Evolutionary conservation across 2,797 vertebrate genomes (phyloP), one percentile per base, ranked within the genome.

Genomic region (Crossoptilon crossoptilon): DNA sequence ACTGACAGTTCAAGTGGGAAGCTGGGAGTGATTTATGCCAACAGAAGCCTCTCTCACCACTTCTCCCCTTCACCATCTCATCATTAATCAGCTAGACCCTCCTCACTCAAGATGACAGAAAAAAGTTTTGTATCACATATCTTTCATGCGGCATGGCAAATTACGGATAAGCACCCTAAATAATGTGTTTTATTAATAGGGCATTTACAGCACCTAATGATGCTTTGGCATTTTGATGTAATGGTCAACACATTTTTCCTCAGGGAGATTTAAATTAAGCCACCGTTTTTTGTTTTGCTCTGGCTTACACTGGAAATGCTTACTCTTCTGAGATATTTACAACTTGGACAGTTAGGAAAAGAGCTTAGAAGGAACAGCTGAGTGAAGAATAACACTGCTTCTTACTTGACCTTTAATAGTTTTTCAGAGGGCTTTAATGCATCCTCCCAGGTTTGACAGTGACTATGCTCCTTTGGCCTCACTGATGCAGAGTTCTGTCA

Each of bases 251-350:
- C 10, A 31, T 84, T 72, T 93, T 95, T 93, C 84, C 77, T 33
- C 18, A 71, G 41, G 31, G 81, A 84, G 60, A 82, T 64, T 91
- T 77, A 94, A 89, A 94, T 95, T 71, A 88, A 87, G 63, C 58
- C 60, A 74, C 91, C 44, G 55, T 74, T 92, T 55, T 94, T 91
- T 90, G 37, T 68, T 95, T 86, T 79, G 44, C 41, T 49, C 77
- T 82, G 83, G 14, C 71, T 91, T 94, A 76, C 49, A 66, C 41
- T 55, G 79, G 72, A 84, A 95, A 84, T 19, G 10, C 16, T 79
- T 12, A 7, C 12, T 77, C 55, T 90, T 82, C 77, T 85, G 69
- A 85, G 72, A 93, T 94, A 94, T 90, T 94, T 96, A 86, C 80
- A 82, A 51, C 33, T 18, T 1, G 17, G 46, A 71, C 76, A n/a